Base-by-base conservation (phyloP, 2,888 invertebrate genomes). In the Barypeithes pellucidus region DNA sequence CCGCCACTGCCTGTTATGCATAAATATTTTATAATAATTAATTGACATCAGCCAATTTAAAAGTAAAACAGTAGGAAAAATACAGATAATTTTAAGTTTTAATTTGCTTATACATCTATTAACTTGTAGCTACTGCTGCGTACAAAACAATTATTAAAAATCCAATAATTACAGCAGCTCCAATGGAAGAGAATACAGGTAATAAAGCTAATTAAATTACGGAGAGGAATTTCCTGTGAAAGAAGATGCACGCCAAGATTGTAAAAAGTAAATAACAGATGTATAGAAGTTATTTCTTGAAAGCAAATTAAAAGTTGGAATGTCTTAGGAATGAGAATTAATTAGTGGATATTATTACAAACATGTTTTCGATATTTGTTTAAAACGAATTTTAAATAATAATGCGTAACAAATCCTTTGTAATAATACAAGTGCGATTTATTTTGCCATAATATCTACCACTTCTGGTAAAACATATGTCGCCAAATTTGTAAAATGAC, bases 161-260 rank as follows among this genome's bases (percentile, higher is more conserved):
- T 33, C 33, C 33, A 16, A 14, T n/a, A 52, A 52, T 52, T 52
- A 52, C 14, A 52, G 29, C 29, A 29, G 33, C 33, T 33, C 33
- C 54, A 57, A 33, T 57, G 33, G 16, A 33, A 33, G 9, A 33
- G 54, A 57, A 57, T 16, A 57, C 54, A 14, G 54, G n/a, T 57
- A 36, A 33, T 57, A 33, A 57, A 29, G 24, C 33, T 57, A 57
- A 57, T 57, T 57, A 57, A 16, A 33, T 57, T 57, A 57, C 14
- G 33, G 9, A 33, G 3, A 57, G 33, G 54, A 57, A 57, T 57
- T 57, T 57, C 33, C 54, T 33, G 52, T 29, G 33, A 16, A 16
- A 9, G 33, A 57, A 57, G 36, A 50, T 50, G 11, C 22, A 22
- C 11, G 16, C 8, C 11, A 22, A 50, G 50, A 50, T 50, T 57